Evolutionary conservation across 2,888 invertebrate genomes (phyloP), one percentile per base, ranked within the genome.

Genomic region (Azorinus chamasolen): DNA sequence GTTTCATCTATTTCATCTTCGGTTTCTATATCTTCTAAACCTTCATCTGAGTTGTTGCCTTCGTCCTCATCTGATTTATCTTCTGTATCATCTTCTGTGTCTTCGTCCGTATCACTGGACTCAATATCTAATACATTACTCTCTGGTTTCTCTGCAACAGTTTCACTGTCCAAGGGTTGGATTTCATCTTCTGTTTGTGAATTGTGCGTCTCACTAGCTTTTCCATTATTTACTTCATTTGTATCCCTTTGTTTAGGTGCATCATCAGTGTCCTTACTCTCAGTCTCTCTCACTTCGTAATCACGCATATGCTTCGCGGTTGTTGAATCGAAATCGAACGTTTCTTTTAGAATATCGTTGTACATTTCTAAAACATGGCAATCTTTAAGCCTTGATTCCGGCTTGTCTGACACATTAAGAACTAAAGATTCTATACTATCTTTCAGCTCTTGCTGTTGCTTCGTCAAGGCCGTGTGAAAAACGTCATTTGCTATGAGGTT

Each of bases 341-440:
- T 59, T 24, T 81, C 81, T 41, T 64, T 59, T 8, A 81, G 68
- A 77, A 81, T 74, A 12, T 61, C 68, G 50, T 77, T 75, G 48
- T 83, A 87, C 46, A 65, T 78, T 45, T 74, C 32, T n/a, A 87
- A 62, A 16, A 80, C 57, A 22, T 73, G 46, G 50, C 87, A 88
- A 14, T 84, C 78, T 27, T 70, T 58, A 39, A 65, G 57, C 43
- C 46, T 65, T 8, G 50, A 25, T 4, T 59, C 73, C n/a, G 48
- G 46, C 6, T 63, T 74, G 16, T 64, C 68, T 18, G 75, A 51
- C n/a, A 78, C 45, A 20, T 75, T 78, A 25, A 77, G 32, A 5
- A 86, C 70, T 32, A 85, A 37, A 12, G 66, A 57, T 27, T 86
- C 83, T 8, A 87, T 79, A 41, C 68, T 68, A 8, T 71, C 54